These are phyloP conservation scores for Brienomyrus longianalis DNA, from an alignment of 2,113 vertebrate species.

Conservation along the genomic window DNA sequence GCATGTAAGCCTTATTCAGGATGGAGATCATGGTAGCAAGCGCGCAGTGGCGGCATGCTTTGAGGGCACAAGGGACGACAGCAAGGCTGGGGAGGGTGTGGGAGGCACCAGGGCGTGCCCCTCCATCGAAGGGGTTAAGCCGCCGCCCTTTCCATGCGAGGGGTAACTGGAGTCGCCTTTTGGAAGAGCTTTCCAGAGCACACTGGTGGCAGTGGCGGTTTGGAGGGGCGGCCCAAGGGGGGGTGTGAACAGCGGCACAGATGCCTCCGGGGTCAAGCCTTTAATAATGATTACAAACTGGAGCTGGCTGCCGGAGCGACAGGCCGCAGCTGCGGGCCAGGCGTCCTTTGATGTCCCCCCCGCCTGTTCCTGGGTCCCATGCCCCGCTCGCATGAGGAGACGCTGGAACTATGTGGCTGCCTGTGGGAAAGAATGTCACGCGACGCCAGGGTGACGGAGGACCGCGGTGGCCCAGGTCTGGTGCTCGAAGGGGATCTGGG, in stretches of 20 bases:
- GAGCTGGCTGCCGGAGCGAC: slow-evolving; percentile 69
- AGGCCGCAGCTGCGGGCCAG: slow-evolving; percentile 71
- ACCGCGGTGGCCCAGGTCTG: slow-evolving; percentile 32
- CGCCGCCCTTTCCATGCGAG: slow-evolving; percentile 21
- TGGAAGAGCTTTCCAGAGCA: slow-evolving; percentile 45
- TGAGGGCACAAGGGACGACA: not conserved
- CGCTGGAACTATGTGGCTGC: slow-evolving; percentile 73
- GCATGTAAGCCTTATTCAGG: not conserved
- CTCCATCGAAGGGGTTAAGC: slow-evolving; percentile 14
- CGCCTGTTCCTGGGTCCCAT: slow-evolving; percentile 65
- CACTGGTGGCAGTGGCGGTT: slow-evolving; percentile 31
- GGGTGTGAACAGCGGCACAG: slow-evolving; percentile 75
- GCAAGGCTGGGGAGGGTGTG: not conserved
- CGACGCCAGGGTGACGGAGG: slow-evolving; percentile 73
- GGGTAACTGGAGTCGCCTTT: slow-evolving; percentile 57
- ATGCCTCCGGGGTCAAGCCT: slow-evolving; percentile 76
- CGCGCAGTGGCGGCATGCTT: not conserved
- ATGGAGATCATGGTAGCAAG: not conserved
- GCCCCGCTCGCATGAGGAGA: slow-evolving; percentile 68
- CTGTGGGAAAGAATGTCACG: slow-evolving; percentile 77
- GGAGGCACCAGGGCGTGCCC: not conserved
- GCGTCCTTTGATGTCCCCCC: slow-evolving; percentile 66
- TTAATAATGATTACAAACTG: slow-evolving; percentile 82
- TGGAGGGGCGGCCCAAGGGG: slow-evolving; percentile 42
- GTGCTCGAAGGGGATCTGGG: slow-evolving; percentile 42